Evolutionary conservation across 2,113 vertebrate genomes (phyloP).

Genomic region (Scomber japonicus): DNA sequence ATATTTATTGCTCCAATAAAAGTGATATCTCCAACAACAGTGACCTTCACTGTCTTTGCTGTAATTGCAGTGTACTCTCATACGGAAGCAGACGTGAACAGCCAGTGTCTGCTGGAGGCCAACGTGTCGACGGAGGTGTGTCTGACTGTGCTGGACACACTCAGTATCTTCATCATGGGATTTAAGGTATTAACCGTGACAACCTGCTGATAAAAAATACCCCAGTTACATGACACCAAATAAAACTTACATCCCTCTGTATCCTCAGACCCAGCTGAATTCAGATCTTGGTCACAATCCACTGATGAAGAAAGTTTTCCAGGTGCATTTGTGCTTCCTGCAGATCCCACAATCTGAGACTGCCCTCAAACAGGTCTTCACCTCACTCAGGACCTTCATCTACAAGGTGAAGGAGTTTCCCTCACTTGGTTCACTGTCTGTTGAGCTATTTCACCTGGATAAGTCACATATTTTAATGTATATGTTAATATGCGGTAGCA

Average conservation of each 20-base stretch:
- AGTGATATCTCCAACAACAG: neutral
- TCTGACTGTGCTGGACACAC: constrained; percentile 95
- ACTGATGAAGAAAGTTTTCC: constrained; percentile 98
- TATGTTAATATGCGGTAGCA: no score
- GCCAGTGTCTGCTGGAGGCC: constrained; percentile 94
- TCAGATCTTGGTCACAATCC: constrained; percentile 95
- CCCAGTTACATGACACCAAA: neutral
- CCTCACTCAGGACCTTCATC: constrained; percentile 93
- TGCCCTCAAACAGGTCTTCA: constrained; percentile 94
- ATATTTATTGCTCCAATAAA: constrained; percentile 17
- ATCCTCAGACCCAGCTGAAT: constrained; percentile 91
- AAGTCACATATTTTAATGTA: no score
- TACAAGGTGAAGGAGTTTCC: constrained; percentile 89
- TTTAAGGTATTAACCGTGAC: constrained; percentile 90
- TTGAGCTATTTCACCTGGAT: neutral
- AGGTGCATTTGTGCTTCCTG: constrained; percentile 96
- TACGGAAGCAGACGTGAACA: constrained; percentile 92
- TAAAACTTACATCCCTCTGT: neutral
- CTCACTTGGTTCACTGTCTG: neutral
- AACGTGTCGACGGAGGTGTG: constrained; percentile 97
- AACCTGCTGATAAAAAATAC: neutral
- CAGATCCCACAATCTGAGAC: constrained; percentile 96
- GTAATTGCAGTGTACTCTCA: constrained; percentile 90
- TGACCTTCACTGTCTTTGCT: constrained; percentile 27
- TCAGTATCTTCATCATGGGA: constrained; percentile 93